These are phyloP conservation scores for Sylvicola cinctus DNA, from an alignment of 2,888 invertebrate genomes.

Conservation along the genomic window DNA sequence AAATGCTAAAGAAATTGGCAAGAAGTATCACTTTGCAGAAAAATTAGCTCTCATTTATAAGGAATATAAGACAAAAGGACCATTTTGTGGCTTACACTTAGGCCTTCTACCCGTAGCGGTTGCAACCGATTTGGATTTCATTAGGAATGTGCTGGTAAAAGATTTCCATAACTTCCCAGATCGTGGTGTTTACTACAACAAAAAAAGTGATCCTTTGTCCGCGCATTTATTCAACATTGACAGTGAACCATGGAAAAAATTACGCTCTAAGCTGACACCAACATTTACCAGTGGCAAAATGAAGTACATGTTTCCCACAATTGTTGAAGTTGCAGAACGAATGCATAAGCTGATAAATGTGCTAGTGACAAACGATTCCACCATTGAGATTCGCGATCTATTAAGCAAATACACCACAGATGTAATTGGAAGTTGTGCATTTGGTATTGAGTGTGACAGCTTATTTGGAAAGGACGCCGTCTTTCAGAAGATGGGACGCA, in stretches of 20 bases:
- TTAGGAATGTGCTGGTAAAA: conserved; percentile 13
- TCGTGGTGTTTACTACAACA: conserved; percentile 2
- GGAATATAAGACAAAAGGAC: conserved; percentile 10
- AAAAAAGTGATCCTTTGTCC: conserved; percentile 2
- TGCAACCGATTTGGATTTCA: conserved; percentile 9
- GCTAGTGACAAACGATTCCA: too few relatives aligned
- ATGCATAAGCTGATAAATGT: background rate
- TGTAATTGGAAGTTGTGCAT: conserved; percentile 17
- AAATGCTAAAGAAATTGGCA: conserved; percentile 7
- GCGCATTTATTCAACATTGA: background rate
- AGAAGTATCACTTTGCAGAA: background rate
- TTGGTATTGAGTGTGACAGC: conserved; percentile 22
- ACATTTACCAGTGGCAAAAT: conserved; percentile 3
- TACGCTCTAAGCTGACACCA: background rate
- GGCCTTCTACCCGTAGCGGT: conserved; percentile 12
- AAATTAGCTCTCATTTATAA: background rate
- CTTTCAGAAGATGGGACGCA: conserved; percentile 13
- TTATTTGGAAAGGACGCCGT: conserved; percentile 18
- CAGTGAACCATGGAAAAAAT: background rate
- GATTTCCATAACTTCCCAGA: conserved; percentile 12
- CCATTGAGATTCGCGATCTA: conserved; percentile 5
- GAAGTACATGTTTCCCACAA: background rate
- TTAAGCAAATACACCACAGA: conserved; percentile 11
- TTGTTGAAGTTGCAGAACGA: background rate
- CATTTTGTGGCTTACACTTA: conserved; percentile 15